Evolutionary conservation across 2,888 invertebrate genomes (phyloP).

Genomic region (Polydesmus complanatus): DNA sequence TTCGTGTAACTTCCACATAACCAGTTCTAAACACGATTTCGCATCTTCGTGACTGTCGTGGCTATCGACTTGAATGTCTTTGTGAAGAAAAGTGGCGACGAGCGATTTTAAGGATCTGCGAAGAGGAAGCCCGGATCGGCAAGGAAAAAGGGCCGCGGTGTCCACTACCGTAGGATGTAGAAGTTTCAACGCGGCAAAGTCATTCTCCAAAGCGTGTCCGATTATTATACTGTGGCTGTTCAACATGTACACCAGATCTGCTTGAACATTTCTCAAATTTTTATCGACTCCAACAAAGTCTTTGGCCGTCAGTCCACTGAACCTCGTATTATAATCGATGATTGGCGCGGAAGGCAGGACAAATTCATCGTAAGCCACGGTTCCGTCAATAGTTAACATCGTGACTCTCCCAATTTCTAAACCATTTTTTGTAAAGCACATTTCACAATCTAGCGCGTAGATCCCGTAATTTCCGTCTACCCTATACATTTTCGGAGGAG

Average conservation of each 20-base stretch:
- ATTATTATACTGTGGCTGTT: slow-evolving; percentile 48
- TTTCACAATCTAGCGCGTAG: slow-evolving; percentile 25
- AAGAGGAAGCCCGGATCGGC: slow-evolving; percentile 32
- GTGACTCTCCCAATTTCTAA: slow-evolving; percentile 24
- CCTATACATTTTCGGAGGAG: slow-evolving; percentile 28
- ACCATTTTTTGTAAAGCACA: slow-evolving; percentile 24
- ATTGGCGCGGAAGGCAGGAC: slow-evolving; percentile 21
- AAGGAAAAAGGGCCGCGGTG: slow-evolving; percentile 36
- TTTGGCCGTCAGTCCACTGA: slow-evolving; percentile 33
- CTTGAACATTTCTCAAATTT: slow-evolving; percentile 22
- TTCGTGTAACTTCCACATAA: slow-evolving; percentile 29
- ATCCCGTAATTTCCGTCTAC: slow-evolving; percentile 15
- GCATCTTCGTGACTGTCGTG: slow-evolving; percentile 38
- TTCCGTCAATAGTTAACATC: slow-evolving; percentile 20
- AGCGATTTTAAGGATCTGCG: slow-evolving; percentile 34
- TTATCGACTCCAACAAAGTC: slow-evolving; percentile 30
- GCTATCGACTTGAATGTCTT: slow-evolving; percentile 34
- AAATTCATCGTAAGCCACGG: slow-evolving; percentile 21
- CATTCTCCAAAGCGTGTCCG: slow-evolving; percentile 37
- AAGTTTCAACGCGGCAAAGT: slow-evolving; percentile 34
- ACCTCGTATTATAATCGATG: slow-evolving; percentile 27
- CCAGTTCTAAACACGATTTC: slow-evolving; percentile 32
- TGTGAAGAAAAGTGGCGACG: slow-evolving; percentile 30
- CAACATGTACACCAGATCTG: slow-evolving; percentile 33
- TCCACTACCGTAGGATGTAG: slow-evolving; percentile 28